Evolutionary conservation across 2,888 invertebrate genomes (phyloP), one percentile per base, ranked within the genome.

Genomic region (Hirtodrosophila duncani): DNA sequence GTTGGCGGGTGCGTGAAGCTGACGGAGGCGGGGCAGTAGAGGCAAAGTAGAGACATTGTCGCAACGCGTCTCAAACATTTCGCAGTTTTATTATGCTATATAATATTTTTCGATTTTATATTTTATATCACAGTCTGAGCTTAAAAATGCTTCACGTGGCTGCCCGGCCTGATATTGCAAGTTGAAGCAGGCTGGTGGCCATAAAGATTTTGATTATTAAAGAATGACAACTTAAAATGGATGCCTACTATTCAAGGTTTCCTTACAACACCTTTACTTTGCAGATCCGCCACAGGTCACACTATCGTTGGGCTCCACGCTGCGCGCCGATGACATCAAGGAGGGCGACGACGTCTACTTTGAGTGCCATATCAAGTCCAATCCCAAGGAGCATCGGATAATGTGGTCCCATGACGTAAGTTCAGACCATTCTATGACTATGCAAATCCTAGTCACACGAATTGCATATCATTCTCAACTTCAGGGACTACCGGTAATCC

Each of bases 291-390:
- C 93, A 10, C 90, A 91, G 86, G 92, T 93, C 67, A 89, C 89
- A 53, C 88, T 93, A 64, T 90, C 91, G 72, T 88, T 93, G 69
- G 93, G 93, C 63, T 92, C 91, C 80, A 93, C 92, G 30, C 88
- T 93, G 67, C 92, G 92, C 74, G 91, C 93, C 30, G 91, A 92
- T 74, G 91, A 92, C 83, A 93, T 93, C 78, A 93, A 93, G 83
- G 93, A 93, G 86, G 93, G 92, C 59, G 93, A 92, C 82, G 93
- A 93, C 84, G 93, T 93, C 43, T 93, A 93, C 87, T 93, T 93
- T 83, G 93, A 93, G 86, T 93, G 93, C 86, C 91, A 91, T 87
- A 92, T 93, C 75, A 89, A 90, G 77, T 92, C 93, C 41, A 93
- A 93, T 87, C 93, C 93, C 30, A 91, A 90, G 81, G 91, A 92